Percentiles rank a stretch among this genome's conserved stretches.
phyloP scores from a whole-genome alignment of 2,113 vertebrate genomes.

The Pteruthius melanotis region DNA sequence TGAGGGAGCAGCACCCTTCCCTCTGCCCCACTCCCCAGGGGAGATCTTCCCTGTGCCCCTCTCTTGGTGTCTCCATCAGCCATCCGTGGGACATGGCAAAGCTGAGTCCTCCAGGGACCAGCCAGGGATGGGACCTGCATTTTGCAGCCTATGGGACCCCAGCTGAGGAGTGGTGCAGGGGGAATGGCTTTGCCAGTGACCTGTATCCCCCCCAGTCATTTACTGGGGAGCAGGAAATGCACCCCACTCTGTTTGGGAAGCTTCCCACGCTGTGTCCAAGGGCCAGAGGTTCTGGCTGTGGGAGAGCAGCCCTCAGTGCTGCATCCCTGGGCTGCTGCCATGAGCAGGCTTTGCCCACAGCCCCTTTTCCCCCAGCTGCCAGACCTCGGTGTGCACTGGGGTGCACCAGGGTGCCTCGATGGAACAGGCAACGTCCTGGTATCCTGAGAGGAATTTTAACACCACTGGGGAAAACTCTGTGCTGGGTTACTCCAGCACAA shows the following conservation, averaged over 20 bases:
- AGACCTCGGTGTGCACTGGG: not conserved
- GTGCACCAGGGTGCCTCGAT: not conserved
- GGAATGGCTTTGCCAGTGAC: not conserved
- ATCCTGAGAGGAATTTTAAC: not conserved
- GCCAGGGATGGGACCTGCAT: not conserved
- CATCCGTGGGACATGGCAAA: not conserved
- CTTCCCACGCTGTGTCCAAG: accelerated
- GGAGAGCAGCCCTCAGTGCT: not conserved
- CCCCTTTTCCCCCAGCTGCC: not conserved
- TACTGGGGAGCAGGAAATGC: not conserved
- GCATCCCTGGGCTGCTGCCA: not conserved
- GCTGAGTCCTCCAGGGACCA: not conserved
- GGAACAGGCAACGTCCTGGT: not conserved
- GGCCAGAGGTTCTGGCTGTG: not conserved
- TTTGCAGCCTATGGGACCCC: not conserved
- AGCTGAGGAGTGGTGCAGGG: too few species aligned
- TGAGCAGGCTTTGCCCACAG: not conserved
- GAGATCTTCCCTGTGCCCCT: not conserved
- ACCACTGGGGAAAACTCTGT: not conserved
- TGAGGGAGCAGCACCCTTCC: not conserved
- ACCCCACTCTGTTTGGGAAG: not conserved
- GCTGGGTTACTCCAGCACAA: not conserved
- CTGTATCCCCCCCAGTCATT: too few species aligned
- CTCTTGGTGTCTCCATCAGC: not conserved
- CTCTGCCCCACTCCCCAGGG: not conserved